Evolutionary conservation across 1,140 invertebrate species (phyloP), one percentile per base, ranked within the genome.

Genomic region (Nebria ingens): DNA sequence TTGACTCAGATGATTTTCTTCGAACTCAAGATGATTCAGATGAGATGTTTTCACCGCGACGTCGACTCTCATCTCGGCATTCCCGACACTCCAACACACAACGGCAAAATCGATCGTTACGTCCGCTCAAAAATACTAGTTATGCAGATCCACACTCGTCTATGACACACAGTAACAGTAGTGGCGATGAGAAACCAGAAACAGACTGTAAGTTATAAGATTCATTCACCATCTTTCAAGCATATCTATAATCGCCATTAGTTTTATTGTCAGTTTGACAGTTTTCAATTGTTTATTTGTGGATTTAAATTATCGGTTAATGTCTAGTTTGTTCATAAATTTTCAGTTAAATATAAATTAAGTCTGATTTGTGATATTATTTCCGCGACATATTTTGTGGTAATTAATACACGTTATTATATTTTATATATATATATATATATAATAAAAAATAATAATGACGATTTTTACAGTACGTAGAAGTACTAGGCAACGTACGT

Each of bases 401-500:
- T n/a, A n/a, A n/a, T n/a, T n/a, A n/a, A n/a, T n/a, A n/a, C n/a
- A n/a, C n/a, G n/a, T n/a, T n/a, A n/a, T n/a, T n/a, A n/a, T n/a
- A n/a, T n/a, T n/a, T n/a, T n/a, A n/a, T n/a, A n/a, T n/a, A n/a
- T n/a, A n/a, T n/a, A n/a, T n/a, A n/a, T n/a, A n/a, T n/a, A n/a
- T n/a, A n/a, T n/a, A n/a, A n/a, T n/a, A n/a, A n/a, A n/a, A n/a
- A n/a, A n/a, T n/a, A n/a, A n/a, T n/a, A n/a, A n/a, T n/a, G n/a
- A n/a, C n/a, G n/a, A n/a, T n/a, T 21, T 51, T 13, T 22, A 60
- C 56, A 29, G 72, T 81, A 22, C 70, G 80, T 15, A 73, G 80
- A 40, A 81, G 78, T 60, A 80, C 76, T 54, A 70, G 82, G 56
- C 76, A 78, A 59, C 73, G 74, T 65, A 77, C 77, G 64, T 69